A percentile compares a stretch with the other conserved stretches of the same genome.
Conservation (phyloP, 2,888 invertebrate genomes). For the Conchocele bisecta region DNA sequence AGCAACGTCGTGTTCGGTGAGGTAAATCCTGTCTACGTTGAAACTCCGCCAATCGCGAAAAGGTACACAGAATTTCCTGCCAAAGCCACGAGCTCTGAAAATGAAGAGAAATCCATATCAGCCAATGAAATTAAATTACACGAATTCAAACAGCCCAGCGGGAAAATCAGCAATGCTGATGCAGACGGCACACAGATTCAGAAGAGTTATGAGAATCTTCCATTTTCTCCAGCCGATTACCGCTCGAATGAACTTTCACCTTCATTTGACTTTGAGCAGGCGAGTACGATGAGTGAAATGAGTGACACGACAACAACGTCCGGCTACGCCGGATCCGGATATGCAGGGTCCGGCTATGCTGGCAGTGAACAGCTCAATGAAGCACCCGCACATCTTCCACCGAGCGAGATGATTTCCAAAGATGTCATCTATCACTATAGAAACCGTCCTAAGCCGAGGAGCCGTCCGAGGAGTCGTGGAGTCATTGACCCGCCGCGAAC, state of each 20-base stretch:
- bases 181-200: conserved; percentile 6
- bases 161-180: background rate
- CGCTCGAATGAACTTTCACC: conserved; percentile 31
- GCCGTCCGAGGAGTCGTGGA: conserved; percentile 46
- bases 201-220: conserved; percentile 45
- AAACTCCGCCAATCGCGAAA: conserved; percentile 45
- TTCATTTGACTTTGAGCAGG: conserved; percentile 51
- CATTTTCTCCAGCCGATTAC: conserved; percentile 20
- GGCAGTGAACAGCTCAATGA: conserved; percentile 49
- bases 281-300: conserved; percentile 57
- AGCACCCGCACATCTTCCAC: conserved; percentile 52
- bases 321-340: too few species aligned
- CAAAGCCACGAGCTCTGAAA: conserved; percentile 10
- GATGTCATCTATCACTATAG: conserved; percentile 34
- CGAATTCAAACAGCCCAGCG: conserved; percentile 28
- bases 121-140: conserved; percentile 47
- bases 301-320: conserved; percentile 54
- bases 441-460: conserved; percentile 34
- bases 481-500: conserved; percentile 48
- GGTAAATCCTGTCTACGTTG: conserved; percentile 46
- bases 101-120: conserved; percentile 22
- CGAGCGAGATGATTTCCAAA: conserved; percentile 61
- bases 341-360: background rate
- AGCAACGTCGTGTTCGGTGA: conserved; percentile 57
- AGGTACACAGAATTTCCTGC: conserved; percentile 58